A percentile compares a stretch with the other conserved stretches of the same genome.
Conservation (phyloP, 37 sponge, comb jelly and placozoan species). For the Chondrilla cf. caribensis region DNA sequence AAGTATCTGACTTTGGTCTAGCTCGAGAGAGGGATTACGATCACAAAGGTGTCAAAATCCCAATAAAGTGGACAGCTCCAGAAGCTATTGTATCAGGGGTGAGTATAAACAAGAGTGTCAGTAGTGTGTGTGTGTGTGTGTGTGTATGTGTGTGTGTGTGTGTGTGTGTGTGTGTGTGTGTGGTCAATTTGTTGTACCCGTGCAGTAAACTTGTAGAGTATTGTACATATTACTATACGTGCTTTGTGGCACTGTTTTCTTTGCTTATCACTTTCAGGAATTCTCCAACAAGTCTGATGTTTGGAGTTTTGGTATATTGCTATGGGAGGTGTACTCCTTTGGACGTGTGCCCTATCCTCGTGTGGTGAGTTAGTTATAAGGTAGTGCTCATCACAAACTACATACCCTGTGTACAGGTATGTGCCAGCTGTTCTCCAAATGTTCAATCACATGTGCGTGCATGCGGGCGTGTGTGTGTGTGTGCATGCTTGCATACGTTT, state of each 20-base stretch:
- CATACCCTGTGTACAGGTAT: no score
- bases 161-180: neutral
- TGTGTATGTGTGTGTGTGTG: no score
- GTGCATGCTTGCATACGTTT: no score
- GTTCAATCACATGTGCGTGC: no score
- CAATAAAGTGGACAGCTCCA: constrained; percentile 39
- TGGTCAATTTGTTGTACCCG: no score
- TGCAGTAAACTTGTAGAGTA: no score
- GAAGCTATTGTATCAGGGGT: constrained; percentile 34
- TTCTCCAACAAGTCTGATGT: constrained; percentile 95
- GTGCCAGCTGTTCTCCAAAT: no score
- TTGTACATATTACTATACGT: no score
- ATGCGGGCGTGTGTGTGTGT: no score
- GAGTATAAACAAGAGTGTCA: constrained; percentile 26
- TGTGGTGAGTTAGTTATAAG: constrained; percentile 48
- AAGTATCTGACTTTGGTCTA: constrained; percentile 58
- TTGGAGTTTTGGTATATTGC: constrained; percentile 91
- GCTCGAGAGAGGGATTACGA: constrained; percentile 16
- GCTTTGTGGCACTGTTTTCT: no score
- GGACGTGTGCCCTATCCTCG: constrained; percentile 95
- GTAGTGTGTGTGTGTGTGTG: constrained; percentile 22
- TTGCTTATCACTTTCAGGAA: constrained; percentile 48
- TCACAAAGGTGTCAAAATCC: constrained; percentile 11
- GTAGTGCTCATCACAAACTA: no score
- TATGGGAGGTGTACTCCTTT: constrained; percentile 96